Evolutionary conservation across 2,797 vertebrate genomes (phyloP), one percentile per base, ranked within the genome.

Genomic region (Scyliorhinus canicula): DNA sequence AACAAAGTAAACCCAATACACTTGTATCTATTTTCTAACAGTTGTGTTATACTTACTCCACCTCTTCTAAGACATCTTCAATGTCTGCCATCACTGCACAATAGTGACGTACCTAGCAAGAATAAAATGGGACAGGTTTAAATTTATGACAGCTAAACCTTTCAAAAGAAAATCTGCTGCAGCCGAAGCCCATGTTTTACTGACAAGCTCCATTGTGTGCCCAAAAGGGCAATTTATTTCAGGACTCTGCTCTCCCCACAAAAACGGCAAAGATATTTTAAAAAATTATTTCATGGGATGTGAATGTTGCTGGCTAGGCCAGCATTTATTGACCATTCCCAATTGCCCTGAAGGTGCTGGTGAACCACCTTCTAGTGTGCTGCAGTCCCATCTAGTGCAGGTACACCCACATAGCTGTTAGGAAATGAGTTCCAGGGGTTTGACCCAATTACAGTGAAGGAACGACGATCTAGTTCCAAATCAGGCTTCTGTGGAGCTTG

Each of bases 81-180:
- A 67, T 94, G 16, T 94, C 93, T 21, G 93, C 93, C 93, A 94
- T 94, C 19, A 3, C 63, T 69, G 67, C 35, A 50, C 93, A 71
- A 94, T 71, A 24, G n/a, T 2, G 35, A 71, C 35, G 65, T 74
- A 71, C 35, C 93, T 94, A 74, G 31, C 44, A 93, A 94, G 55
- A 21, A 93, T 63, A 71, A 90, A 67, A 67, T 50, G 11, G 47
- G 60, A 24, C 7, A 16, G 16, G 26, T 93, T 93, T 93, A 44
- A 93, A 71, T 69, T 60, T 50, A n/a, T 2, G 2, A 31, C 6
- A 16, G 28, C 11, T 44, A 93, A 50, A 69, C n/a, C 19, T 52
- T 85, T 57, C n/a, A 35, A 57, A 86, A n/a, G n/a, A n/a, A n/a
- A 8, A 40, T n/a, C 24, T 65, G 24, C 88, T 44, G 57, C 55